Evolutionary conservation across 2,113 vertebrate genomes (phyloP), one percentile per base, ranked within the genome.

Genomic region (Rhinolophus sinicus): DNA sequence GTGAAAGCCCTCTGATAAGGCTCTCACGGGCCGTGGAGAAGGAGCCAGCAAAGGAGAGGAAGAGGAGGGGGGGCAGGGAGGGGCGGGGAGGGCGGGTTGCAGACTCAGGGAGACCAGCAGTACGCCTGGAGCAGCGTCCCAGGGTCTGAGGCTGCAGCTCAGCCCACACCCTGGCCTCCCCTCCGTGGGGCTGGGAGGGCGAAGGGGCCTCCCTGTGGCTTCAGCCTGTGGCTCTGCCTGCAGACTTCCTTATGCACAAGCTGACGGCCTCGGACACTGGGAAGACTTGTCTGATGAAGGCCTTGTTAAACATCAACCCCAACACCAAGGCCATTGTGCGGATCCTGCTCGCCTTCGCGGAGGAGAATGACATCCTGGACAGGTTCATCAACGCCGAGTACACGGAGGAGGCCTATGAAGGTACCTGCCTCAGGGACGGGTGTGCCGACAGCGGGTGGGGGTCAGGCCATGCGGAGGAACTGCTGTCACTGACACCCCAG

Each of bases 231-330:
- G 6, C 94, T 44, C 22, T 44, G 76, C 6, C 92, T 92, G 22
- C 73, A 99, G 99, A 99, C 95, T 99, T 99, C 85, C 98, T 99
- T 95, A 98, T 99, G 98, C 98, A 98, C 96, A 98, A 98, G 92
- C 97, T 99, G 98, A 99, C 99, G 0, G 98, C 98, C 90, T 97
- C 95, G 0, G 98, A 99, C 95, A 99, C 98, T 0, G 99, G 99
- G 28, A 99, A 99, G 97, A 99, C 99, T 11, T 99, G 99, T 93
- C 95, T 99, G 94, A 99, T 99, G 99, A 99, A 99, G 97, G 99
- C 99, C 69, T 97, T 99, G 96, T 90, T 99, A 73, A 99, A 99
- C 96, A 99, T 99, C 95, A 99, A 98, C 73, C 70, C 98, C 92
- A 98, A 98, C 94, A 98, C 98, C 38, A 98, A 98, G 0, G 98